A percentile compares a stretch with the other conserved stretches of the same genome.
phyloP scores from a whole-genome alignment of 2,113 vertebrate genomes.

The Notiomystis cincta region DNA sequence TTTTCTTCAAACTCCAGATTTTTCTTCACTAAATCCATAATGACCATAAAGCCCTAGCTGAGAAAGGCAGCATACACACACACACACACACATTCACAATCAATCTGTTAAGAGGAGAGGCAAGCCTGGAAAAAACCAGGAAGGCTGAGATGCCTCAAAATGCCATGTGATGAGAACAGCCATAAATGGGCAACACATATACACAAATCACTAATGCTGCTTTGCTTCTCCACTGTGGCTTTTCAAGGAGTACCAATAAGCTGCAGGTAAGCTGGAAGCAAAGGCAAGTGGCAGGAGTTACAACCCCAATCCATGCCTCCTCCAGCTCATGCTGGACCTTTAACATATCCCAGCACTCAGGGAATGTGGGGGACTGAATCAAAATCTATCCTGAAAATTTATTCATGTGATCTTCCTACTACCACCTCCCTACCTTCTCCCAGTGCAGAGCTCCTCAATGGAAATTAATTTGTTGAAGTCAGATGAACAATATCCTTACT shows the following conservation, averaged over 20 bases:
- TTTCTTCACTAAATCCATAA: not conserved
- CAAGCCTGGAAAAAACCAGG: not conserved
- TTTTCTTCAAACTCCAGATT: not conserved
- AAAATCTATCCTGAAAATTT: not conserved
- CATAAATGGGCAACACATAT: not conserved
- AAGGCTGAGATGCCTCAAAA: not conserved
- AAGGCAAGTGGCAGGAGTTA: not conserved
- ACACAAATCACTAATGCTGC: not conserved
- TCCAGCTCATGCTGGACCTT: not conserved
- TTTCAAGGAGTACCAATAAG: not conserved
- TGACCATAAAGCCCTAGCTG: not conserved
- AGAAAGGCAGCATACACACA: not conserved
- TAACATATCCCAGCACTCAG: not conserved
- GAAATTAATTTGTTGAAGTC: not conserved
- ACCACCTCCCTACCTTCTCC: not conserved
- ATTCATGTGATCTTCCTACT: not conserved
- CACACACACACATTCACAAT: not conserved
- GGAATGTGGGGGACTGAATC: not conserved
- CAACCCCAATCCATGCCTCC: not conserved
- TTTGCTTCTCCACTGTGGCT: not conserved
- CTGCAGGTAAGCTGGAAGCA: not conserved
- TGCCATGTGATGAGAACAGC: not conserved
- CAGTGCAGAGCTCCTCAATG: not conserved
- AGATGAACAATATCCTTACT: not conserved
- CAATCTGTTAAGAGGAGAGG: not conserved